phyloP scores from a whole-genome alignment of 2,797 vertebrate species.

The Aphelocoma californica region DNA sequence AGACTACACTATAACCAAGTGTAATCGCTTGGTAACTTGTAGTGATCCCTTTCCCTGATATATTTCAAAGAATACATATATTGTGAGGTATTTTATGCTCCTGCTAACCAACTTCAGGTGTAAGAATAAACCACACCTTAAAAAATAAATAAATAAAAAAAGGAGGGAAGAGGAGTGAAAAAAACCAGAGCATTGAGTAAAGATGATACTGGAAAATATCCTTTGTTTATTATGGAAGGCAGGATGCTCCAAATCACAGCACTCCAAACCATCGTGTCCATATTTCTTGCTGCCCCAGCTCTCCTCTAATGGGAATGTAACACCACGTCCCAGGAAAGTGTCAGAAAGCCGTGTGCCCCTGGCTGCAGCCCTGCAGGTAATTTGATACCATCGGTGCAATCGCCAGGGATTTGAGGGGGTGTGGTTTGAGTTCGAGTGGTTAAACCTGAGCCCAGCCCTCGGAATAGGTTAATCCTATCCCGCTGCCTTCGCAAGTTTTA shows the following conservation, averaged over 20 bases:
- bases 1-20: neutral
- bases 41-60: neutral
- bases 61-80: neutral
- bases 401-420: neutral
- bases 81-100: neutral
- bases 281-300: neutral
- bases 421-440: neutral
- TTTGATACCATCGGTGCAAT: neutral
- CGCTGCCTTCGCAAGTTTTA: neutral
- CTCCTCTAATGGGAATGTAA: neutral
- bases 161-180: fast-evolving
- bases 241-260: neutral
- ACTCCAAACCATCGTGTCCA: neutral
- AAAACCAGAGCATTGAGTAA: neutral
- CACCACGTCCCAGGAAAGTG: neutral
- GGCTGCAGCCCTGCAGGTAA: neutral
- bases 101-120: neutral
- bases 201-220: neutral
- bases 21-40: neutral
- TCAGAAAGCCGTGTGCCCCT: neutral
- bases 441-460: neutral
- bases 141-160: neutral
- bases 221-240: neutral
- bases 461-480: neutral
- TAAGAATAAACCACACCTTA: neutral